These are phyloP conservation scores for Rhinogobius similis DNA, from an alignment of 2,113 vertebrate species.

Conservation along the genomic window DNA sequence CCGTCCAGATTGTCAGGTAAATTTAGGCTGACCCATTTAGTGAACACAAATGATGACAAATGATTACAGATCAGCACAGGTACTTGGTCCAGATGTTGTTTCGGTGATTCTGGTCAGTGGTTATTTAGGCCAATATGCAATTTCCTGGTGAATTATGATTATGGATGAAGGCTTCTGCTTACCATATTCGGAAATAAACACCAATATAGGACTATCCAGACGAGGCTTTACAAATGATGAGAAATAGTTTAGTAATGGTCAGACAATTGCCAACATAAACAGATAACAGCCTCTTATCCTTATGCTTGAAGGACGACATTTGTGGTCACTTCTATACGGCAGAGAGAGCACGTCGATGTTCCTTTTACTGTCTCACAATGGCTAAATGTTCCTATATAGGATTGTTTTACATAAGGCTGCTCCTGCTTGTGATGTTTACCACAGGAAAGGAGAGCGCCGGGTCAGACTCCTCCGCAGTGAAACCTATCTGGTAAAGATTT, in stretches of 20 bases:
- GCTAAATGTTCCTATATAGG: background rate
- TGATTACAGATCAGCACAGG: background rate
- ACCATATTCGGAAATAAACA: background rate
- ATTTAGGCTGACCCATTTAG: slow-evolving; percentile 1
- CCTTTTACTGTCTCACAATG: background rate
- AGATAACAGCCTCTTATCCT: background rate
- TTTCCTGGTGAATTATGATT: background rate
- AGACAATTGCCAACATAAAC: background rate
- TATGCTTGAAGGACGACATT: background rate
- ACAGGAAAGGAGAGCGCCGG: slow-evolving; percentile 21
- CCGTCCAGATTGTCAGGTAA: slow-evolving; percentile 8
- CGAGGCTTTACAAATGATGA: background rate
- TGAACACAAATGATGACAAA: slow-evolving; percentile 1
- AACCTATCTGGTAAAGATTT: slow-evolving; percentile 49
- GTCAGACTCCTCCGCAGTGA: slow-evolving; percentile 31
- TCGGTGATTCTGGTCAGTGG: background rate
- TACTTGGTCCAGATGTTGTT: background rate
- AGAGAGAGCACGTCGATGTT: background rate
- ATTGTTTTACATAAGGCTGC: background rate
- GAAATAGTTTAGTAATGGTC: background rate
- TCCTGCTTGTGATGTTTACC: slow-evolving; percentile 13
- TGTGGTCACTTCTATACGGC: background rate
- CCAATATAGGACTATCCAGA: too few species aligned
- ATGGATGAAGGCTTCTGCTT: background rate
- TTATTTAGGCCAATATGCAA: background rate